Percentiles rank a stretch among this genome's conserved stretches.
Evolutionary conservation across 2,113 vertebrate genomes (phyloP).

Genomic region (Rhegmatorhina hoffmannsi): DNA sequence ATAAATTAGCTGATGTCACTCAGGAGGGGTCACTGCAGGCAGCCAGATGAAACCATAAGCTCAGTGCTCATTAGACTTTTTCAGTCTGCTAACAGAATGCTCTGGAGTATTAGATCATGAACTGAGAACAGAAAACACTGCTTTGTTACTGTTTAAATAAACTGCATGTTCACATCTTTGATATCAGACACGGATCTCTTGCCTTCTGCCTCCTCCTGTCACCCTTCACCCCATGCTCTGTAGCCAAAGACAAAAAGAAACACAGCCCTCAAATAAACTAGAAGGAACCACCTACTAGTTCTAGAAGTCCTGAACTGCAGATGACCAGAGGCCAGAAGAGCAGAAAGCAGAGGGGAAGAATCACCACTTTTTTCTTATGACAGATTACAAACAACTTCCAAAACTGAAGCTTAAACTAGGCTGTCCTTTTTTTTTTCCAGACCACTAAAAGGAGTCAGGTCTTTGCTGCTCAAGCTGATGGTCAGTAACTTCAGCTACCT

Average conservation of each 20-base stretch:
- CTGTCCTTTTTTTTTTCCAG: not conserved
- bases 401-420: not conserved
- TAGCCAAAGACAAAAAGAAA: not conserved
- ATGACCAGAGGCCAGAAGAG: not conserved
- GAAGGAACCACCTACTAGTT: not conserved
- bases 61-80: not conserved
- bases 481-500: not conserved
- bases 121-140: not conserved
- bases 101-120: not conserved
- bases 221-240: not conserved
- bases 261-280: not conserved
- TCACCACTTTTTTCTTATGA: not conserved
- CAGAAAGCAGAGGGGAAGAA: not conserved
- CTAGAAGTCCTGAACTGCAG: not conserved
- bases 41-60: not conserved
- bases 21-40: not conserved
- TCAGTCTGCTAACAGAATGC: not conserved
- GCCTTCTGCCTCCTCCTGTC: not conserved
- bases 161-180: not conserved
- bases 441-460: not conserved
- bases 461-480: not conserved
- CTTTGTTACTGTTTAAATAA: not conserved
- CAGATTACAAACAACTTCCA: not conserved
- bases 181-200: not conserved
- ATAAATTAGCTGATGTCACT: not conserved